phyloP scores from a whole-genome alignment of 2,888 invertebrate species.

The Coecobrya sp. region DNA sequence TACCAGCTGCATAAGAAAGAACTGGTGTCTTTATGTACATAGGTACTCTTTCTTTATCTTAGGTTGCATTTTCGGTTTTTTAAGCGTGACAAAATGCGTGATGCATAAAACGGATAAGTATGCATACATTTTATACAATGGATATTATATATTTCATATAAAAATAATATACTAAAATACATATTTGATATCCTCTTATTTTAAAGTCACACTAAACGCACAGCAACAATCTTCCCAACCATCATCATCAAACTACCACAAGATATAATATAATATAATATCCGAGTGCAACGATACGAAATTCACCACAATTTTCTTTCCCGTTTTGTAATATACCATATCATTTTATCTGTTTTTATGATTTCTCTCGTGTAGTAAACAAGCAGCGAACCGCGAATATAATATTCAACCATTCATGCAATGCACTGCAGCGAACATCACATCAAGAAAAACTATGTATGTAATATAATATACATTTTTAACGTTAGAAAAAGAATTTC shows the following conservation, averaged over 20 bases:
- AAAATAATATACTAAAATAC: neutral
- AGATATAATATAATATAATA: neutral
- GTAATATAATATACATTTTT: neutral
- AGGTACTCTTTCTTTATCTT: neutral
- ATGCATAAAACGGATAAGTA: constrained; percentile 10
- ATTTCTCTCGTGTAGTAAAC: constrained; percentile 36
- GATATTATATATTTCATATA: neutral
- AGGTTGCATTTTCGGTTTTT: neutral
- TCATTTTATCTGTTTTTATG: neutral
- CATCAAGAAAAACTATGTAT: neutral
- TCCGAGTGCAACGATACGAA: neutral
- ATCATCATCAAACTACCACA: constrained; percentile 2
- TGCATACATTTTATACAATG: neutral
- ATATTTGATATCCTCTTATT: neutral
- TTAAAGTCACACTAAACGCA: neutral
- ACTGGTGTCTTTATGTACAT: too few relatives aligned
- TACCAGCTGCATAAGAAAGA: neutral
- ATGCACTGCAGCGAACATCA: constrained; percentile 1
- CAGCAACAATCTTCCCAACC: neutral
- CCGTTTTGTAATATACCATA: neutral
- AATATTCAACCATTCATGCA: constrained; percentile 21
- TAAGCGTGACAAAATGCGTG: constrained; percentile 1
- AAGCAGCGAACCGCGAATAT: constrained; percentile 25
- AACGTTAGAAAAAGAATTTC: neutral
- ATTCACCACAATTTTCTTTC: neutral